These are phyloP conservation scores for Patiria miniata DNA, from an alignment of 35 echinoderm and acorn worm genomes.

Conservation along the genomic window DNA sequence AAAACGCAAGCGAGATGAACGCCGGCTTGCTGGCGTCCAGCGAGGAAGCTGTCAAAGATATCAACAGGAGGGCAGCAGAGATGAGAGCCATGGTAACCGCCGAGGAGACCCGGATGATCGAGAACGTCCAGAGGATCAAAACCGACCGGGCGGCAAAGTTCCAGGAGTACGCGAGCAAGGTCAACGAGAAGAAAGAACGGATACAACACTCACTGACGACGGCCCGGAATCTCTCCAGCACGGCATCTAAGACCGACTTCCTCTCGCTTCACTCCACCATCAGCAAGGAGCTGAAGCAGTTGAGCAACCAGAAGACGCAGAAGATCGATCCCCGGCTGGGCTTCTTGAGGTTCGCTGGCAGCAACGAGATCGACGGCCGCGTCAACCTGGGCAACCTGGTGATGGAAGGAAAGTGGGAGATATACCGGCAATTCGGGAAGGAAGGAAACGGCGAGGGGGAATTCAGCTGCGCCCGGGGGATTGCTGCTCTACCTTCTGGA, in stretches of 20 bases:
- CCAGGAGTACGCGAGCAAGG: neutral
- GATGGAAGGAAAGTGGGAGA: constrained; percentile 6
- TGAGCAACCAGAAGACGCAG: neutral
- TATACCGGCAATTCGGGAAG: constrained; percentile 1
- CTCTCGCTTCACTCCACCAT: neutral
- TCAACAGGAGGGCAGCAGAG: neutral
- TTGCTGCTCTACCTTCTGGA: neutral
- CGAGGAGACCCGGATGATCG: neutral
- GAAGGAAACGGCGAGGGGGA: neutral
- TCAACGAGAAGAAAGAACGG: neutral
- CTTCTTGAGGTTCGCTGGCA: neutral
- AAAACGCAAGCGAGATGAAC: neutral
- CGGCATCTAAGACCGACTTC: neutral
- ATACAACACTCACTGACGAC: constrained; percentile 4
- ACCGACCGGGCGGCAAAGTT: neutral
- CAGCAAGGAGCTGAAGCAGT: neutral
- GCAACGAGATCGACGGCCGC: neutral
- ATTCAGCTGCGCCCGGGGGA: neutral
- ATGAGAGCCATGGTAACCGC: neutral
- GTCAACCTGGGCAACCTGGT: constrained; percentile 16
- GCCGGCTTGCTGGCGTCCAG: neutral
- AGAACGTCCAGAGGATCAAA: neutral
- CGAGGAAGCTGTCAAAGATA: neutral
- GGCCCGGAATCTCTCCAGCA: neutral
- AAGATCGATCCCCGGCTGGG: neutral